Conservation (phyloP, 2,888 invertebrate species). For the Rosalia funebris region DNA sequence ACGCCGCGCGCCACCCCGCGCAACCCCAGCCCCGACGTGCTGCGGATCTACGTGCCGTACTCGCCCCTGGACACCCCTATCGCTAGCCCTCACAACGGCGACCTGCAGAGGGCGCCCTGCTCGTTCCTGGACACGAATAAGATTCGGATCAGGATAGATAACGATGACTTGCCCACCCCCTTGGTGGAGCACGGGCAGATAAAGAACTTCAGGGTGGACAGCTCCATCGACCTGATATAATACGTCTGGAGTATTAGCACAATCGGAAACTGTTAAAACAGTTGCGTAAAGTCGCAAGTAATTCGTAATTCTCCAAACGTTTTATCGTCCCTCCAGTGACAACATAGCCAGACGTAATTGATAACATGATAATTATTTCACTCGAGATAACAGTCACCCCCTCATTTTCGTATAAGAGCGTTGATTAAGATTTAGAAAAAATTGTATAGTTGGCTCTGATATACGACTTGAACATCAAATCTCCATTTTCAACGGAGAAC, state of each 20-base stretch:
- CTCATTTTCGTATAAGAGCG: no score
- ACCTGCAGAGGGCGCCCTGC: constrained; percentile 63
- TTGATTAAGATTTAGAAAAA: no score
- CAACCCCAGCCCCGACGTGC: constrained; percentile 76
- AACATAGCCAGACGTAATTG: no score
- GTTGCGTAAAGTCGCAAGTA: no score
- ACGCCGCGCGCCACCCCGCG: constrained; percentile 76
- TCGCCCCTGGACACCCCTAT: constrained; percentile 69
- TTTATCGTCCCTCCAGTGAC: no score
- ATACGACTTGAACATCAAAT: no score
- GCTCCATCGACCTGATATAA: constrained; percentile 59
- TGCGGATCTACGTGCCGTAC: constrained; percentile 84
- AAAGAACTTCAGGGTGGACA: constrained; percentile 60
- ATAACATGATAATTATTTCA: no score
- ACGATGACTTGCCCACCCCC: constrained; percentile 74
- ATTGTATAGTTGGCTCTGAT: no score
- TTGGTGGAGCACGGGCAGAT: constrained; percentile 71
- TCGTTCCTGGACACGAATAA: constrained; percentile 74
- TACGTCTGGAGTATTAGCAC: neutral
- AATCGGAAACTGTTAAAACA: no score
- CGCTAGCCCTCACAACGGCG: constrained; percentile 66
- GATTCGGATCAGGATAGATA: constrained; percentile 77
- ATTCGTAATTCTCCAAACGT: no score
- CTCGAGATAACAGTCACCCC: no score
- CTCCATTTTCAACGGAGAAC: no score